These are phyloP conservation scores for Otis tarda DNA, from an alignment of 2,113 vertebrate species.

Conservation along the genomic window DNA sequence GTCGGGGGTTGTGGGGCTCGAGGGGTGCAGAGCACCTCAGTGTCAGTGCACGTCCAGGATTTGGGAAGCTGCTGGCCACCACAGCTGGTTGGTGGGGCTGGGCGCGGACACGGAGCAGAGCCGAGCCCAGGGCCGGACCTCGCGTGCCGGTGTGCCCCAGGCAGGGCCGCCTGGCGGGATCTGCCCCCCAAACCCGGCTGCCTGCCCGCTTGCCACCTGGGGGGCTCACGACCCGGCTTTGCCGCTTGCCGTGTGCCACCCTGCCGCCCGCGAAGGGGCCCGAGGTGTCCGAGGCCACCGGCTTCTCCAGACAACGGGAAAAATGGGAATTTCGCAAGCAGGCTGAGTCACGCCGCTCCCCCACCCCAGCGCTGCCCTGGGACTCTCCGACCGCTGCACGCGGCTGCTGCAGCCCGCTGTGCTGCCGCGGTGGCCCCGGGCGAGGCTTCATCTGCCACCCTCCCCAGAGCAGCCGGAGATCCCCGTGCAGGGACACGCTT, in stretches of 20 bases:
- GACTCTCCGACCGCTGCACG: neutral
- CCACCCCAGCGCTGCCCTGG: neutral
- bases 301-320: neutral
- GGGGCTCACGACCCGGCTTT: neutral
- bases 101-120: fast-evolving
- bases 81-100: fast-evolving
- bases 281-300: neutral
- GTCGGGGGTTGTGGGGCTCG: fast-evolving
- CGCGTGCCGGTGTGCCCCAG: fast-evolving
- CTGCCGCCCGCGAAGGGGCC: neutral
- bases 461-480: neutral
- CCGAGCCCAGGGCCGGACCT: neutral
- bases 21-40: neutral
- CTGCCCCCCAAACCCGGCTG: neutral
- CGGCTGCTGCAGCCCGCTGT: neutral
- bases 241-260: neutral
- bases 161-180: neutral
- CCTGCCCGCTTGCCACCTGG: fast-evolving
- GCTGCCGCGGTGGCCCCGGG: fast-evolving
- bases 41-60: neutral
- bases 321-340: slow-evolving; percentile 26
- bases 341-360: neutral
- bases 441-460: neutral
- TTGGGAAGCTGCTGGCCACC: neutral
- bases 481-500: fast-evolving